These are phyloP conservation scores for Scolopax bukidnonensis DNA, from an alignment of 2,797 vertebrate genomes.

Conservation along the genomic window DNA sequence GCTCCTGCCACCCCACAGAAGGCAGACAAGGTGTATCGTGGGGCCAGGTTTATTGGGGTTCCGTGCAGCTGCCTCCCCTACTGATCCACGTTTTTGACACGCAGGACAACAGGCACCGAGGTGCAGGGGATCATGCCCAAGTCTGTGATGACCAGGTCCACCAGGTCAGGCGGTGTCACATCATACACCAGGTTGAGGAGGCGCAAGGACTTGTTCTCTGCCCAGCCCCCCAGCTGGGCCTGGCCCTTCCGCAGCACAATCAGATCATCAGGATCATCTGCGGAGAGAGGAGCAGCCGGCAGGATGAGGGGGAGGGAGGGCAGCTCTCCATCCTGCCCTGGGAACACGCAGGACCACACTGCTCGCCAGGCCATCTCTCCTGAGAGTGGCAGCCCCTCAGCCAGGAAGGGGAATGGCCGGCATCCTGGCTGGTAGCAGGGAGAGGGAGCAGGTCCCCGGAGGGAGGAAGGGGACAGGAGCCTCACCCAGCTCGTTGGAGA, in stretches of 20 bases:
- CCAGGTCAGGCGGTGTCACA: slow-evolving; percentile 94
- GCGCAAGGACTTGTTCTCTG: slow-evolving; percentile 82
- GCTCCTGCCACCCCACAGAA: neutral
- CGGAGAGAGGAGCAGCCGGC: neutral
- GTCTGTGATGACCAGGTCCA: slow-evolving; percentile 97
- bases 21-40: neutral
- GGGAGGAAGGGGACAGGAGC: neutral
- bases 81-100: slow-evolving; percentile 95
- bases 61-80: slow-evolving; percentile 8
- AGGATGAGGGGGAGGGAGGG: neutral
- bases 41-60: slow-evolving; percentile 40
- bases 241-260: slow-evolving; percentile 40
- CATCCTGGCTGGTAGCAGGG: neutral
- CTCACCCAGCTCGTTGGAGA: slow-evolving; percentile 96
- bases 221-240: slow-evolving; percentile 86
- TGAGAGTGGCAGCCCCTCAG: accelerated
- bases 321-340: neutral
- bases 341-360: neutral
- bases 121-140: slow-evolving; percentile 99
- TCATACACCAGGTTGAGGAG: slow-evolving; percentile 97
- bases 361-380: neutral
- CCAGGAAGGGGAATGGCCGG: accelerated
- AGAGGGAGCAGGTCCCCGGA: neutral
- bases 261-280: slow-evolving; percentile 56
- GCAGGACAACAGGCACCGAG: slow-evolving; percentile 95